Percentiles rank a stretch among this genome's conserved stretches.
Conservation (phyloP, 2,113 vertebrate species). For the Misgurnus mizolepis region DNA sequence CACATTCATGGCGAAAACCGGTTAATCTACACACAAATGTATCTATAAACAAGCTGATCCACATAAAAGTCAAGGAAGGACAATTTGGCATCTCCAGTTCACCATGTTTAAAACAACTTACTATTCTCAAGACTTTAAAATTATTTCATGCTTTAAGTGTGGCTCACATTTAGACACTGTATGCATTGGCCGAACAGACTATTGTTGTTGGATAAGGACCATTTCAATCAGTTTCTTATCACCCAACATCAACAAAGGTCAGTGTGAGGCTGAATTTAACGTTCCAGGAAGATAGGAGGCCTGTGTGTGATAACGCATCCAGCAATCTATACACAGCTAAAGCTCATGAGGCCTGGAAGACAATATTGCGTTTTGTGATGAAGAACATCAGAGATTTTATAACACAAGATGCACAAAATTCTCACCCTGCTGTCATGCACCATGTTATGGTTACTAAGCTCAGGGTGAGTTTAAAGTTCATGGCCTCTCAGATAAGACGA, state of each 20-base stretch:
- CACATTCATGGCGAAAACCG: too few relatives aligned
- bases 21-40: too few relatives aligned
- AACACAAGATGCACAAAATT: not conserved
- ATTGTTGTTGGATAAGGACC: slow-evolving; percentile 11
- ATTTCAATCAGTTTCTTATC: slow-evolving; percentile 32
- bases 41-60: too few relatives aligned
- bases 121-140: not conserved
- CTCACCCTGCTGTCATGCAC: not conserved
- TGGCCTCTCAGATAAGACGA: not conserved
- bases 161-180: not conserved
- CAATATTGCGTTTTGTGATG: not conserved
- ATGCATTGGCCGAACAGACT: not conserved
- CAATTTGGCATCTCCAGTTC: not conserved
- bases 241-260: not conserved
- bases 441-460: not conserved
- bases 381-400: not conserved
- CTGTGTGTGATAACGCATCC: not conserved
- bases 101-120: not conserved
- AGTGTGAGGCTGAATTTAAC: slow-evolving; percentile 20
- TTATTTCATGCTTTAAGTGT: not conserved
- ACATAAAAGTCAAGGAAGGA: too few relatives aligned
- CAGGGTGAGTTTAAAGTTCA: not conserved
- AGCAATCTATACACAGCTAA: not conserved
- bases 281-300: slow-evolving; percentile 14
- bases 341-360: not conserved